These are phyloP conservation scores for Drosophila lacteicornis DNA, from an alignment of 1,140 invertebrate genomes.

Conservation along the genomic window DNA sequence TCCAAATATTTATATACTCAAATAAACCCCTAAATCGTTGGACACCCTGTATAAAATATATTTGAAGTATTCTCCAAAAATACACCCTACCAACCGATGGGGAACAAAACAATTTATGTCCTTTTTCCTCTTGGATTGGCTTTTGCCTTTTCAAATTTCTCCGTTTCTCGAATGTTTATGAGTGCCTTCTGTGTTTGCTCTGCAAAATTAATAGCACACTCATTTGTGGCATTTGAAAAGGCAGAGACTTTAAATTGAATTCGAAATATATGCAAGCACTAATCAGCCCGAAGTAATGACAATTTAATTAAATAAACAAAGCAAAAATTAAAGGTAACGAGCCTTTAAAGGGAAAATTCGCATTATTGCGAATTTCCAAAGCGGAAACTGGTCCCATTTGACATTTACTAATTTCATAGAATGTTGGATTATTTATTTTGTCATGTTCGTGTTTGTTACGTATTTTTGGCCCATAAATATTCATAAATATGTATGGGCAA, in stretches of 20 bases:
- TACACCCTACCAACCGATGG: constrained; percentile 4
- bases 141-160: constrained; percentile 16
- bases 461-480: constrained; percentile 67
- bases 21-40: too few species aligned
- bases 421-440: constrained; percentile 82
- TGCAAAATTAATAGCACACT: constrained; percentile 60
- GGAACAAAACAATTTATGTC: constrained; percentile 48
- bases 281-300: constrained; percentile 31
- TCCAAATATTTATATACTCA: too few species aligned
- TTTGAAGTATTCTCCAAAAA: constrained; percentile 36
- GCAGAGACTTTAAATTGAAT: constrained; percentile 53
- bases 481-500: constrained; percentile 56
- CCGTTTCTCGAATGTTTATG: constrained; percentile 27
- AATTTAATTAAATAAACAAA: constrained; percentile 54
- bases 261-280: constrained; percentile 34
- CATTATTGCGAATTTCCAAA: constrained; percentile 9
- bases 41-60: constrained; percentile 42
- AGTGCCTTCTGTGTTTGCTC: not conserved
- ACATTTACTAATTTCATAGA: constrained; percentile 79
- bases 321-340: constrained; percentile 4
- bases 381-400: constrained; percentile 63
- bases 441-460: constrained; percentile 27
- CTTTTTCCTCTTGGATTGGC: constrained; percentile 20
- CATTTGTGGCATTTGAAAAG: constrained; percentile 51
- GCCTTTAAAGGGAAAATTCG: constrained; percentile 9